These are phyloP conservation scores for Bradysia coprophila DNA, from an alignment of 1,140 invertebrate species.

Conservation along the genomic window DNA sequence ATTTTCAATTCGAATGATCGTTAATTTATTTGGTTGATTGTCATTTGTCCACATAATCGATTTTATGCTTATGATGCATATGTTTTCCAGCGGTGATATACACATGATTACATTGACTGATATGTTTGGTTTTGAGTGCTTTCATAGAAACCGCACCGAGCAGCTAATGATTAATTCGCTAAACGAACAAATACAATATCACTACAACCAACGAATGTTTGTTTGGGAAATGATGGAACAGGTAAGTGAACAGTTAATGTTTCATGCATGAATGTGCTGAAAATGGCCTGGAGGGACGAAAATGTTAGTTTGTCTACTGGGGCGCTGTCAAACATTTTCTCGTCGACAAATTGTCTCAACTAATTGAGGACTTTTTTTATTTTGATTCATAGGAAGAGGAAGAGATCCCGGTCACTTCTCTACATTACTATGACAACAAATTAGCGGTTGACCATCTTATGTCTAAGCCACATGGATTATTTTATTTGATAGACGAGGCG, in stretches of 20 bases:
- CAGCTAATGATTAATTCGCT: conserved; percentile 76
- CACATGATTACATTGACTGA: conserved; percentile 64
- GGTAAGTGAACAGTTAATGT: conserved; percentile 23
- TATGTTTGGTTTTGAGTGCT: conserved; percentile 83
- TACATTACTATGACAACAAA: conserved; percentile 76
- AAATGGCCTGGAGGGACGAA: too few species aligned
- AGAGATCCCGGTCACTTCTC: conserved; percentile 44
- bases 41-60: too few species aligned
- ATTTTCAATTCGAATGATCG: conserved; percentile 1
- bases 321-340: too few species aligned
- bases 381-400: conserved; percentile 58
- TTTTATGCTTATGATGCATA: too few species aligned
- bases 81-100: conserved; percentile 63
- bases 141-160: conserved; percentile 65
- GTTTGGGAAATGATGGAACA: conserved; percentile 80
- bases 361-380: too few species aligned
- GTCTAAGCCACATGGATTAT: conserved; percentile 63
- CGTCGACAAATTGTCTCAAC: too few species aligned
- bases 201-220: conserved; percentile 75
- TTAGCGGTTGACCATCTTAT: conserved; percentile 69
- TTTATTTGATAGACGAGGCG: conserved; percentile 78
- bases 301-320: too few species aligned
- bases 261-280: too few species aligned
- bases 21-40: conserved; percentile 9
- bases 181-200: conserved; percentile 77